These are phyloP conservation scores for Rhagologus leucostigma DNA, from an alignment of 2,113 vertebrate genomes.

Conservation along the genomic window DNA sequence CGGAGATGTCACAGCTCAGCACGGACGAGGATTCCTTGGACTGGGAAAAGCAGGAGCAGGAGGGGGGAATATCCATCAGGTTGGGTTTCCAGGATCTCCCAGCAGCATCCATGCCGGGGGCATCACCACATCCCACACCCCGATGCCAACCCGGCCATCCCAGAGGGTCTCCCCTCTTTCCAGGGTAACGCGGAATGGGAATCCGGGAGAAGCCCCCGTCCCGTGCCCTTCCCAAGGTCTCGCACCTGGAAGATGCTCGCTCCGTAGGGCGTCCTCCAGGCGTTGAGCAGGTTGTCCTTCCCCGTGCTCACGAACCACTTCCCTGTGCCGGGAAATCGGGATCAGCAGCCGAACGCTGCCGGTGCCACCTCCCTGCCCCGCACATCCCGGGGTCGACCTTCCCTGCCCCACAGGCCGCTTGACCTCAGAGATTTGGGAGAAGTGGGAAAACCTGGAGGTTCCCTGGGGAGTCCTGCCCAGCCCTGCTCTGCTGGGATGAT, in stretches of 20 bases:
- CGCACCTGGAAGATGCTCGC: conserved; percentile 97
- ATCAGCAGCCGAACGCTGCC: background rate
- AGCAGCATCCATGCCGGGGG: accelerated
- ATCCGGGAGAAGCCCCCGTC: accelerated
- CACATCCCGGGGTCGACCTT: accelerated
- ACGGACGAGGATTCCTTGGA: conserved; percentile 97
- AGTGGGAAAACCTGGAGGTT: accelerated
- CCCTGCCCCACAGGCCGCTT: background rate
- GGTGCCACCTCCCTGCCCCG: accelerated
- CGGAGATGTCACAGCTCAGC: conserved; percentile 95
- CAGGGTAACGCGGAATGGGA: accelerated
- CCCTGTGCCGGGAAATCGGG: conserved; percentile 32
- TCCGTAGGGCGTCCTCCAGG: conserved; percentile 95
- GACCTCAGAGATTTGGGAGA: background rate
- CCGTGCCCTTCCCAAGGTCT: accelerated
- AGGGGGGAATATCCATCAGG: background rate
- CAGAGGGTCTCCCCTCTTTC: background rate
- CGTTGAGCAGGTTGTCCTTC: conserved; percentile 96
- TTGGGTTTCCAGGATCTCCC: background rate
- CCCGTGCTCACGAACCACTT: conserved; percentile 99
- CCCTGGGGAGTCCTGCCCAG: background rate
- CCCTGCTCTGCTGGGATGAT: background rate
- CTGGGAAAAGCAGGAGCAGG: conserved; percentile 52
- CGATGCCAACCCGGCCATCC: accelerated
- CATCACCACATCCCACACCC: accelerated